A percentile compares a stretch with the other conserved stretches of the same genome.
phyloP scores from a whole-genome alignment of 2,797 vertebrate genomes.

The Galago senegalensis region DNA sequence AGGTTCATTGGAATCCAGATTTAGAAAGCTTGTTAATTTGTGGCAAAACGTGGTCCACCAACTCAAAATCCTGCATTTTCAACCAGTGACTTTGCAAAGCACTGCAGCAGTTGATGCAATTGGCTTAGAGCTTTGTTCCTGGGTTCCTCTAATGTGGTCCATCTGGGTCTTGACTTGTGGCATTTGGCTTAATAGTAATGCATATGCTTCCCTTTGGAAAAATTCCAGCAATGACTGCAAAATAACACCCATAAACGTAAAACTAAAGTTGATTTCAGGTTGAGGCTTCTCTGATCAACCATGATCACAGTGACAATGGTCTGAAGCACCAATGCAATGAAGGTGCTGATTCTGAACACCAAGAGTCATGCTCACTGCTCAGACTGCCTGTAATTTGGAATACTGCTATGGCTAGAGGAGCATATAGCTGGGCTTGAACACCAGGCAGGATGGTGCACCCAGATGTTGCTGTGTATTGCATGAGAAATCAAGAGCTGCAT shows the following conservation, averaged over 20 bases:
- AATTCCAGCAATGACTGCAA: constrained; percentile 91
- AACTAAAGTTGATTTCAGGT: constrained; percentile 93
- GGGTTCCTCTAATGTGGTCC: constrained; percentile 37
- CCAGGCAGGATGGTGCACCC: constrained; percentile 89
- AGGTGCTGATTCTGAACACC: constrained; percentile 95
- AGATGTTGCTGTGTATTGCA: constrained; percentile 90
- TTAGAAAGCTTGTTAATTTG: background rate
- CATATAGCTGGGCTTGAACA: constrained; percentile 95
- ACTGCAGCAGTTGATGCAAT: too few species aligned
- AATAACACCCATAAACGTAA: constrained; percentile 94
- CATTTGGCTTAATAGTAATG: constrained; percentile 82
- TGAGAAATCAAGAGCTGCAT: constrained; percentile 88
- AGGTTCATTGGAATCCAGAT: background rate
- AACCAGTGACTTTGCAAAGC: background rate
- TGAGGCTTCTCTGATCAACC: constrained; percentile 93
- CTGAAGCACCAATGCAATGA: constrained; percentile 93
- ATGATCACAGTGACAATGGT: constrained; percentile 93
- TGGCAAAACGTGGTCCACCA: too few species aligned
- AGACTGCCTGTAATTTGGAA: constrained; percentile 95
- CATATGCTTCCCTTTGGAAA: constrained; percentile 92
- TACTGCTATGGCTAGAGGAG: constrained; percentile 95
- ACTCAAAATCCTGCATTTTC: background rate
- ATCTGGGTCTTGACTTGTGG: background rate
- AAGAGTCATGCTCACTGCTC: constrained; percentile 94
- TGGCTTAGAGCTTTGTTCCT: constrained; percentile 73